These are phyloP conservation scores for Trachelipus rathkii DNA, from an alignment of 1,140 invertebrate species.

Conservation along the genomic window DNA sequence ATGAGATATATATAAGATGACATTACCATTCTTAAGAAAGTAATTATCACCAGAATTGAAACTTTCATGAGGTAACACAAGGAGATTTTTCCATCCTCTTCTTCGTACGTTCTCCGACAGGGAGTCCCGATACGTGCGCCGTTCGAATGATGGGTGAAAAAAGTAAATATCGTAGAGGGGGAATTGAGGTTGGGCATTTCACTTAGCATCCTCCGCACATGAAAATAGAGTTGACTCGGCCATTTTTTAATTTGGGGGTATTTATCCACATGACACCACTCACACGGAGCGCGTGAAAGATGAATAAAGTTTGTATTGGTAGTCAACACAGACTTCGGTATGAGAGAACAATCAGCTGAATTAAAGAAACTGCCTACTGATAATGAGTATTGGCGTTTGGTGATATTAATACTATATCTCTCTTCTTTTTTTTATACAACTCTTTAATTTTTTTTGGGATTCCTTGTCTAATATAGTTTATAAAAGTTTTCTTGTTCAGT, in stretches of 20 bases:
- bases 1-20: not conserved
- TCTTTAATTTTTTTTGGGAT: not conserved
- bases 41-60: not conserved
- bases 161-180: not conserved
- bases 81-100: not conserved
- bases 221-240: too few relatives aligned
- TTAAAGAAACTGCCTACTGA: too few relatives aligned
- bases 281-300: not conserved
- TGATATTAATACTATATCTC: not conserved
- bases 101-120: not conserved
- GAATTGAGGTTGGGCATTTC: not conserved
- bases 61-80: not conserved
- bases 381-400: too few relatives aligned
- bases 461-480: too few relatives aligned
- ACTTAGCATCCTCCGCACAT: too few relatives aligned
- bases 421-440: not conserved
- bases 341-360: too few relatives aligned
- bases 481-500: not conserved
- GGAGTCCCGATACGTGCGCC: not conserved
- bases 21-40: not conserved
- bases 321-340: not conserved
- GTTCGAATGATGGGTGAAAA: not conserved
- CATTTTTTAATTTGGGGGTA: not conserved
- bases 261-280: not conserved
- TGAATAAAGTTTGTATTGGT: not conserved